phyloP scores from a whole-genome alignment of 2,888 invertebrate species.

The Psylliodes chrysocephalus region DNA sequence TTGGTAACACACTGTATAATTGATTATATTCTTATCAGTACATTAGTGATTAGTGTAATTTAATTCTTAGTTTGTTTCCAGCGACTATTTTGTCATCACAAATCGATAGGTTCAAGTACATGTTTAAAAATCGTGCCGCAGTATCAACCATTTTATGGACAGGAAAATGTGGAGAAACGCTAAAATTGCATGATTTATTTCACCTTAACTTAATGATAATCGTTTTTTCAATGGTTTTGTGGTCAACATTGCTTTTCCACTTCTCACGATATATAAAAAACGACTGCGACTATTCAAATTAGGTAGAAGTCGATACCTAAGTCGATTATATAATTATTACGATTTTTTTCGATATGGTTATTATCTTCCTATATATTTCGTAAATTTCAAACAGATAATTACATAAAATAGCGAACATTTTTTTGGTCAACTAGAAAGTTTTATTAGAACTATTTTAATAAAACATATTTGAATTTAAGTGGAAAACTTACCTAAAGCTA shows the following conservation, averaged over 20 bases:
- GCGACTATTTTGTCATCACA: slow-evolving; percentile 8
- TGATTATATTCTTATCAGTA: too few relatives aligned
- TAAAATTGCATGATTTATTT: slow-evolving; percentile 30
- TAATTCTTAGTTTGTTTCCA: slow-evolving; percentile 6
- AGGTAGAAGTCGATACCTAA: background rate
- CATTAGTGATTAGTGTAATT: too few relatives aligned
- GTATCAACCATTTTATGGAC: slow-evolving; percentile 24
- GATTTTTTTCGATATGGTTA: too few relatives aligned
- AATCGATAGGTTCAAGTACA: slow-evolving; percentile 42
- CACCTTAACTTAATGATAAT: slow-evolving; percentile 24
- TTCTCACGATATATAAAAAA: slow-evolving; percentile 18
- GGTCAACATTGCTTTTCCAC: slow-evolving; percentile 12
- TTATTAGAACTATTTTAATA: too few relatives aligned
- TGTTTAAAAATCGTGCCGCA: slow-evolving; percentile 21
- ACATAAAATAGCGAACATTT: too few relatives aligned
- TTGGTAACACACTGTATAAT: too few relatives aligned
- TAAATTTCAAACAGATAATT: too few relatives aligned
- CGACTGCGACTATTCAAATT: slow-evolving; percentile 6
- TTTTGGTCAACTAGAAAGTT: too few relatives aligned
- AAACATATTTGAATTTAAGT: too few relatives aligned
- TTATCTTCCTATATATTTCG: too few relatives aligned
- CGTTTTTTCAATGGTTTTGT: slow-evolving; percentile 17
- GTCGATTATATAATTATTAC: too few relatives aligned
- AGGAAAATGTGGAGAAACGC: slow-evolving; percentile 12
- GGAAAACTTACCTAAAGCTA: too few relatives aligned